Base-by-base conservation (phyloP, 2,113 vertebrate species). In the Ctenodactylus gundi region DNA sequence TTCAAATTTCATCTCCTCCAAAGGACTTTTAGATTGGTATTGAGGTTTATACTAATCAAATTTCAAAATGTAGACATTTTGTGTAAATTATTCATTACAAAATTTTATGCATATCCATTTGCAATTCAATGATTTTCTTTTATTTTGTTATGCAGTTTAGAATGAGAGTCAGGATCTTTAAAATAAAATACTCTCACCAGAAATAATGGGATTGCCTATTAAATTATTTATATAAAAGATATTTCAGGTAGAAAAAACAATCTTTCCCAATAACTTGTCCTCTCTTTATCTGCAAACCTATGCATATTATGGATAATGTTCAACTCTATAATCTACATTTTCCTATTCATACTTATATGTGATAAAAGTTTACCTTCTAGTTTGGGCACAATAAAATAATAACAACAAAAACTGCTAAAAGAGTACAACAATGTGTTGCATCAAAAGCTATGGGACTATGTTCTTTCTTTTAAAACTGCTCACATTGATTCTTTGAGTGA, bases 1-100 rank as follows among this genome's bases (percentile, higher is more conserved):
- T 93, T 97, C 98, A 93, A 51, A 31, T 75, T n/a, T n/a, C n/a
- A 75, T 51, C 27, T 51, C 49, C 29, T 75, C 29, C 17, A 75
- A 75, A 51, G 46, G 95, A 97, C 94, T 97, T 97, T 98, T 97
- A 96, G 91, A 97, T 95, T 96, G 96, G 96, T 96, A 97, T 97
- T 96, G 96, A 98, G 97, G 97, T 98, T 98, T 98, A 96, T 97
- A 96, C 97, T 94, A 85, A 97, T 31, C 94, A 92, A 97, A 85
- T 97, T 97, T 97, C 97, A 97, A 97, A 98, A 97, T 96, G 93
- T 97, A 98, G 96, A 94, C 68, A 96, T 97, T 97, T 96, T 94
- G 94, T 97, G 93, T 98, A 97, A 98, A 97, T 98, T 98, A 98
- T 98, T 98, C 94, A 98, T 98, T 95, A 97, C 94, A 95, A 96